Conservation (phyloP, 2,797 vertebrate genomes). For the Ptychadena robeensis region DNA sequence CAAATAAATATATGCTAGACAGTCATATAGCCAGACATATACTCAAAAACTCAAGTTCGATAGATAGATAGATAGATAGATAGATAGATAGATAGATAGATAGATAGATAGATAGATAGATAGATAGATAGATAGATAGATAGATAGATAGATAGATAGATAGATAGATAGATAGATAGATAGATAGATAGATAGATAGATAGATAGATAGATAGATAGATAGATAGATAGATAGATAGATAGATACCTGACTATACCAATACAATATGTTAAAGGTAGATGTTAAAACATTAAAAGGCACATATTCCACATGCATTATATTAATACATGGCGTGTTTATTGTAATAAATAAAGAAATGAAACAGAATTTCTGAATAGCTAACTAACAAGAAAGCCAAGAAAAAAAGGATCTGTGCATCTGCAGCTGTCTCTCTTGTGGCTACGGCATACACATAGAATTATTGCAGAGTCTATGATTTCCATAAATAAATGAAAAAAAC, state of each 20-base stretch:
- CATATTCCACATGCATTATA: background rate
- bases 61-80: background rate
- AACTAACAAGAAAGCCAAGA: background rate
- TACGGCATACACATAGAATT: background rate
- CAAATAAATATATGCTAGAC: background rate
- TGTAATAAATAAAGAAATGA: background rate
- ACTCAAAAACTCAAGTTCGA: no score
- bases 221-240: no score
- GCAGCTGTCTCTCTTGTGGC: background rate
- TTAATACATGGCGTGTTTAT: background rate
- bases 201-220: no score
- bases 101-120: no score
- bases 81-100: no score
- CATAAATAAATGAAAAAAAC: background rate
- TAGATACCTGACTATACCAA: no score
- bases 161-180: no score
- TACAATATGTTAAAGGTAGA: background rate
- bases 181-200: background rate
- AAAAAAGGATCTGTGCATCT: background rate
- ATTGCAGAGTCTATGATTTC: background rate
- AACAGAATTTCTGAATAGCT: background rate
- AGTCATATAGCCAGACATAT: no score
- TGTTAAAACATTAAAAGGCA: background rate
- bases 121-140: background rate
- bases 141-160: no score